These are phyloP conservation scores for Miltochrista miniata DNA, from an alignment of 2,888 invertebrate genomes.

Conservation along the genomic window DNA sequence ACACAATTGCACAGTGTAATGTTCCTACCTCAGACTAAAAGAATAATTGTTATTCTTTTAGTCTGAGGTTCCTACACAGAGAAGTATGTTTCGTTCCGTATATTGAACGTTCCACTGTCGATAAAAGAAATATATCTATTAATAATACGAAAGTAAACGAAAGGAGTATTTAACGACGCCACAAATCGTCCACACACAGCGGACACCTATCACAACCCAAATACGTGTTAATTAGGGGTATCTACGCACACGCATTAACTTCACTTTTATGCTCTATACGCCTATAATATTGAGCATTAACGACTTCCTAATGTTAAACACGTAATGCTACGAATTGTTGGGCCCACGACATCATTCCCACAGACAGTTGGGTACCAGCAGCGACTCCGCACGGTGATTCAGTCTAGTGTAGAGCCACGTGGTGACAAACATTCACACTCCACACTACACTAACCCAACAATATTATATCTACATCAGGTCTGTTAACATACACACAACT, in stretches of 20 bases:
- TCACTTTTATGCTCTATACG: conserved; percentile 7
- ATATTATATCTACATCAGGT: no score
- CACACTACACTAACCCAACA: not conserved
- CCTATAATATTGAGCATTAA: conserved; percentile 13
- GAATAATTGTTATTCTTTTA: no score
- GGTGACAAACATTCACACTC: conserved; percentile 2
- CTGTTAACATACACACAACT: no score
- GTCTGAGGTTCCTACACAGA: no score
- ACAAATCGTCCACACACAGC: conserved; percentile 1
- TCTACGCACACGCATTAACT: conserved; percentile 1
- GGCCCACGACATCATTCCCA: conserved; percentile 20
- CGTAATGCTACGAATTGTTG: conserved; percentile 13
- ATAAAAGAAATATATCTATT: not conserved
- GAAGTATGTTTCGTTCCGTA: no score
- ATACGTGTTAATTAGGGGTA: conserved; percentile 11
- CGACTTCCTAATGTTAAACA: conserved; percentile 17
- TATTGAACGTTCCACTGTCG: no score
- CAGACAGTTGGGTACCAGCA: conserved; percentile 24
- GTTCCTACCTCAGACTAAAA: no score
- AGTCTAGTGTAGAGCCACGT: not conserved
- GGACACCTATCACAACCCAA: conserved; percentile 4
- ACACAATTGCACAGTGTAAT: no score
- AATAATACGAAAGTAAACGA: conserved; percentile 4
- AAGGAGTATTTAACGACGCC: not conserved
- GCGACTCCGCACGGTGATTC: not conserved